Evolutionary conservation across 2,113 vertebrate genomes (phyloP).

Genomic region (Hemiscyllium ocellatum): DNA sequence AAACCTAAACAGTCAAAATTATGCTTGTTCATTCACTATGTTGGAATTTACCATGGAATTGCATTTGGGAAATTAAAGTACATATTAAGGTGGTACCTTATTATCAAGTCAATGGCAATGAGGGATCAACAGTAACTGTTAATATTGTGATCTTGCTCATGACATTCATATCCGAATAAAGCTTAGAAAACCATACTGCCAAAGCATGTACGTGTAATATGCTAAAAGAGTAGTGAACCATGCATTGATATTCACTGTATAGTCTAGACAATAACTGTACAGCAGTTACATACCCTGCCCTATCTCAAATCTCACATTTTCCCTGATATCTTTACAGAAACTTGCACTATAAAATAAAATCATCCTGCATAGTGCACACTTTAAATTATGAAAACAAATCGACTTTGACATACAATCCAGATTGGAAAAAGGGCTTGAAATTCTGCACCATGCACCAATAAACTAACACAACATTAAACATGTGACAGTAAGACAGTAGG

Average conservation of each 20-base stretch:
- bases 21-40: background rate
- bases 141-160: no score
- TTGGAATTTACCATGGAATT: background rate
- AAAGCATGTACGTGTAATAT: background rate
- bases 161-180: background rate
- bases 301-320: background rate
- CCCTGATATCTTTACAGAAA: background rate
- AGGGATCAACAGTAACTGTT: no score
- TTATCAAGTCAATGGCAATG: no score
- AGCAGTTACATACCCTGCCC: background rate
- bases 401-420: background rate
- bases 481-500: no score
- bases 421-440: background rate
- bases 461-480: background rate
- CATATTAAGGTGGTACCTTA: no score
- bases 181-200: background rate
- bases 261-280: background rate
- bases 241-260: background rate
- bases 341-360: background rate
- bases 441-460: background rate
- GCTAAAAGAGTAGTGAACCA: background rate
- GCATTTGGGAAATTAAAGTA: background rate
- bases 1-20: background rate
- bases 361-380: background rate
- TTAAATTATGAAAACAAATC: background rate